phyloP scores from a whole-genome alignment of 1,140 invertebrate genomes.

The Hormaphis cornu region DNA sequence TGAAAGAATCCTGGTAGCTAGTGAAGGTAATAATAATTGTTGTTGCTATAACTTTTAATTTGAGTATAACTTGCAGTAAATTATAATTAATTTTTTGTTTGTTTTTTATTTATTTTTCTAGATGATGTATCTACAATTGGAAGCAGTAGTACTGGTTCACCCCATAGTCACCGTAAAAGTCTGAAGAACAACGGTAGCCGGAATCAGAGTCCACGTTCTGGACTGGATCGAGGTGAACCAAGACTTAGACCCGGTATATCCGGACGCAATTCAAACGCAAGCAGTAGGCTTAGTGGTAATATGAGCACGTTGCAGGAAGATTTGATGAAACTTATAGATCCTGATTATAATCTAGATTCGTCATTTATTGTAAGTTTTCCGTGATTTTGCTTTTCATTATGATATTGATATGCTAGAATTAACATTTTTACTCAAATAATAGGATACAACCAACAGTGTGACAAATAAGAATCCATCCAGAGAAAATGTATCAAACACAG shows the following conservation, averaged over 20 bases:
- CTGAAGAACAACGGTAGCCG: constrained; percentile 37
- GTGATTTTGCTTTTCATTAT: not conserved
- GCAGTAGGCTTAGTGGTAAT: constrained; percentile 53
- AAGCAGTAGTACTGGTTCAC: constrained; percentile 23
- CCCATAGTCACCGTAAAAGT: constrained; percentile 18
- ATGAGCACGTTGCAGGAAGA: constrained; percentile 74
- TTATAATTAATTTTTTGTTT: not conserved
- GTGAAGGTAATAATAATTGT: constrained; percentile 12
- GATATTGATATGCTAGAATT: not conserved
- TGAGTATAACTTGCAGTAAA: not conserved
- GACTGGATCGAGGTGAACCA: constrained; percentile 45
- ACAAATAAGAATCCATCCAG: constrained; percentile 20
- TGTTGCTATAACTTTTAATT: not conserved
- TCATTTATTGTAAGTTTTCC: constrained; percentile 15
- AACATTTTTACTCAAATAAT: not conserved
- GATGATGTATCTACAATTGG: constrained; percentile 26
- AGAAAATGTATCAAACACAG: constrained; percentile 21
- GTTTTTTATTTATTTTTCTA: not conserved
- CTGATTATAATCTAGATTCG: constrained; percentile 50
- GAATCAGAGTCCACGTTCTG: constrained; percentile 49
- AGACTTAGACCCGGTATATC: constrained; percentile 46
- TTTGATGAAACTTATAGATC: constrained; percentile 77
- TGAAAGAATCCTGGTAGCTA: constrained; percentile 18
- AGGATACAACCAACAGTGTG: constrained; percentile 14
- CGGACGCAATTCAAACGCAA: constrained; percentile 42